Evolutionary conservation across 2,797 vertebrate species (phyloP).

Genomic region (Premnoplex brunnescens): DNA sequence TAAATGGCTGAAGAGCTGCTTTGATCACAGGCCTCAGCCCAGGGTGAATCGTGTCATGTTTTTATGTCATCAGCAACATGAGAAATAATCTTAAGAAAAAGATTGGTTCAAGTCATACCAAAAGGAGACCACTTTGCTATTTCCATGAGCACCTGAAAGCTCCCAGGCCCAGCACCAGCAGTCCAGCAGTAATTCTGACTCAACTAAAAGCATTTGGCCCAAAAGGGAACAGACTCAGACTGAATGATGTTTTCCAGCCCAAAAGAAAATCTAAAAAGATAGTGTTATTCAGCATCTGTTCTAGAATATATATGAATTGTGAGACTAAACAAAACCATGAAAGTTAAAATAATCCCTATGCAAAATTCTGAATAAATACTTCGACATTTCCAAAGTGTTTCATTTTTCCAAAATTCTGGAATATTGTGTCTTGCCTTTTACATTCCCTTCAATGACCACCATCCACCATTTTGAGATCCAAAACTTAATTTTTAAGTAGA

Average conservation of each 20-base stretch:
- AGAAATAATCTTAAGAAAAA: neutral
- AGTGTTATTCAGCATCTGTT: neutral
- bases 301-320: neutral
- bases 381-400: neutral
- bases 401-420: neutral
- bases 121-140: neutral
- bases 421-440: neutral
- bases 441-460: neutral
- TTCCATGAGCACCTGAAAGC: neutral
- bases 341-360: neutral
- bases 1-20: neutral
- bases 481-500: neutral
- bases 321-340: neutral
- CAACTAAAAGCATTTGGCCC: neutral
- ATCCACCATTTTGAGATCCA: neutral
- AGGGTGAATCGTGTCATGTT: neutral
- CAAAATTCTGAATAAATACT: neutral
- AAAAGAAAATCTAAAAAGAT: neutral
- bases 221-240: neutral
- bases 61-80: neutral
- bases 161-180: neutral
- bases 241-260: neutral
- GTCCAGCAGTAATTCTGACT: neutral
- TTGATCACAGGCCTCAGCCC: fast-evolving
- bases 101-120: neutral